These are phyloP conservation scores for Laspeyria flexula DNA, from an alignment of 2,888 invertebrate species.

Conservation along the genomic window DNA sequence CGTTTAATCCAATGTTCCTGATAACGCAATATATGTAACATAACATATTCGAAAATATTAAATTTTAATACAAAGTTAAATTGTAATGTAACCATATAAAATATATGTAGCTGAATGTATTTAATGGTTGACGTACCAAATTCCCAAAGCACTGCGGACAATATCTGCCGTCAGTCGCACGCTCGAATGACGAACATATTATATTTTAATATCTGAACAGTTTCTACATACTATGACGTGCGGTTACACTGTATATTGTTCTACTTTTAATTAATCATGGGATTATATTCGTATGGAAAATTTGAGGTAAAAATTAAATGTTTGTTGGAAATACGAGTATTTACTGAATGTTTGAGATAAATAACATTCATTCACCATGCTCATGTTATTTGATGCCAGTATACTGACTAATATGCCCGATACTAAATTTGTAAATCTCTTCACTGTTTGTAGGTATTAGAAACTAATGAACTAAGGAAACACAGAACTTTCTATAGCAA, in stretches of 20 bases:
- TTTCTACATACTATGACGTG: constrained; percentile 24
- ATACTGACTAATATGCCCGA: too few relatives aligned
- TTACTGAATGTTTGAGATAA: too few relatives aligned
- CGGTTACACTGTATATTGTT: constrained; percentile 11
- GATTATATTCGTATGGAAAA: not conserved
- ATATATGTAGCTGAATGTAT: constrained; percentile 40
- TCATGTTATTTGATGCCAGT: too few relatives aligned
- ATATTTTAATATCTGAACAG: constrained; percentile 38
- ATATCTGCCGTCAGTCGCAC: constrained; percentile 38
- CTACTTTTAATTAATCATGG: not conserved
- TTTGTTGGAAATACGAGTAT: too few relatives aligned
- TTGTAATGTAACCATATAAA: not conserved
- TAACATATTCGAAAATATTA: too few relatives aligned
- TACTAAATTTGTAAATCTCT: constrained; percentile 6
- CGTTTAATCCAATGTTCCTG: too few relatives aligned
- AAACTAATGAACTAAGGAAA: constrained; percentile 34
- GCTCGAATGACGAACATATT: constrained; percentile 30
- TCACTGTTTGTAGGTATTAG: not conserved
- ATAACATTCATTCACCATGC: too few relatives aligned
- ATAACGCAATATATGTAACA: too few relatives aligned
- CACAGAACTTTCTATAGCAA: too few relatives aligned
- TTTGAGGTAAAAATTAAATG: not conserved
- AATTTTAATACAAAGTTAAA: too few relatives aligned
- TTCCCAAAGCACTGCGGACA: constrained; percentile 37
- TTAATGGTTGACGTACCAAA: constrained; percentile 26